phyloP scores from a whole-genome alignment of 2,797 vertebrate species.

The Thunnus albacares region DNA sequence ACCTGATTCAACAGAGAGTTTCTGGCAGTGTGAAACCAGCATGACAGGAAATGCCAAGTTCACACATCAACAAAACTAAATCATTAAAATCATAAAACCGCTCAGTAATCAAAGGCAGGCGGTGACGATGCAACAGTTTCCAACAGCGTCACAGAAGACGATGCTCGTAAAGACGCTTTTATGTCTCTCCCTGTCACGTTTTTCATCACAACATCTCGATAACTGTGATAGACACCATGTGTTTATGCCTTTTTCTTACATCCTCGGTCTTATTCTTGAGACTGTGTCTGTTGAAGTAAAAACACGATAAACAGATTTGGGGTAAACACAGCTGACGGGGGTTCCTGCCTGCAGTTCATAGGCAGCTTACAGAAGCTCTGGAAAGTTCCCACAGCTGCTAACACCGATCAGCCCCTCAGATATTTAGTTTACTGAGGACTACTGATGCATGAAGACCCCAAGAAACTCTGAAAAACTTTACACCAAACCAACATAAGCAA shows the following conservation, averaged over 20 bases:
- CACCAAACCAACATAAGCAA: not conserved
- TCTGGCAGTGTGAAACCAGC: not conserved
- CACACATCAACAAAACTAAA: not conserved
- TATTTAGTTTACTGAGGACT: slow-evolving; percentile 1
- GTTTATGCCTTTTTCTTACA: not conserved
- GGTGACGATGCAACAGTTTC: not conserved
- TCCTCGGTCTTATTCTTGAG: not conserved
- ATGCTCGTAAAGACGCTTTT: too few species aligned
- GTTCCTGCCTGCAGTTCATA: not conserved
- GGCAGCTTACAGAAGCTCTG: not conserved
- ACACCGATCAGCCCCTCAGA: slow-evolving; percentile 8
- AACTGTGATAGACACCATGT: not conserved
- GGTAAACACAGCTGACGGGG: not conserved
- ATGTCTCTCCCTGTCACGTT: too few species aligned
- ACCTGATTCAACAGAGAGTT: not conserved
- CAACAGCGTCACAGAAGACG: not conserved
- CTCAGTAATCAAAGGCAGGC: not conserved
- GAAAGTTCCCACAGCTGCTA: slow-evolving; percentile 24
- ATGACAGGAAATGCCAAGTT: not conserved
- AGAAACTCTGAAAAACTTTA: not conserved
- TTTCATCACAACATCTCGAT: too few species aligned
- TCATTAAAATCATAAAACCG: not conserved
- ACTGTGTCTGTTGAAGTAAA: not conserved
- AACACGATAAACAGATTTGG: not conserved
- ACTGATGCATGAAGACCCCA: not conserved